Evolutionary conservation across 2,888 invertebrate genomes (phyloP).

Genomic region (Bruchidius siliquastri): DNA sequence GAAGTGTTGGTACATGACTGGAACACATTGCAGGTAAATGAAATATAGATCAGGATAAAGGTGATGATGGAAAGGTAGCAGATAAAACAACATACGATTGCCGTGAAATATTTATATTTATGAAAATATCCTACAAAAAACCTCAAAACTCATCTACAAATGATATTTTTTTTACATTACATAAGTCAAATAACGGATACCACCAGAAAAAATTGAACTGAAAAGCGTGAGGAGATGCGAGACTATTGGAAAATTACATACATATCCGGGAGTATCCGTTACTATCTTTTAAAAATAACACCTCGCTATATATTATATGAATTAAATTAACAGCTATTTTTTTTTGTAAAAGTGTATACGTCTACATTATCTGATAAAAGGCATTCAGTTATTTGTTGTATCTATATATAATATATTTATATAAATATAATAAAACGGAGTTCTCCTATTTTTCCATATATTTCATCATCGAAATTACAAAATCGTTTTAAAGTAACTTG

Average conservation of each 20-base stretch:
- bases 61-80: not conserved
- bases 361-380: conserved; percentile 49
- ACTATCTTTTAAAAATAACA: conserved; percentile 39
- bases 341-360: conserved; percentile 49
- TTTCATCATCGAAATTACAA: conserved; percentile 36
- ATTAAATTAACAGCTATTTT: conserved; percentile 44
- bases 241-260: conserved; percentile 22
- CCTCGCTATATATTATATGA: conserved; percentile 38
- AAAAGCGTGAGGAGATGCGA: conserved; percentile 29
- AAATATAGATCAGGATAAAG: too few relatives aligned
- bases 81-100: conserved; percentile 16
- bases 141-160: conserved; percentile 48
- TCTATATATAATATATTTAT: conserved; percentile 35
- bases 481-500: conserved; percentile 29
- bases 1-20: too few relatives aligned
- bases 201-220: conserved; percentile 20
- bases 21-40: too few relatives aligned
- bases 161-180: conserved; percentile 45
- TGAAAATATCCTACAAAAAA: conserved; percentile 50
- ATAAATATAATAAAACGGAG: conserved; percentile 44
- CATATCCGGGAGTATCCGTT: conserved; percentile 28
- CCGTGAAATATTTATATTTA: conserved; percentile 50
- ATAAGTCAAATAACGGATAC: conserved; percentile 37
- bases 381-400: conserved; percentile 50
- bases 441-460: conserved; percentile 25